A percentile compares a stretch with the other conserved stretches of the same genome.
Evolutionary conservation across 2,113 vertebrate genomes (phyloP).

Genomic region (Dicentrarchus labrax): DNA sequence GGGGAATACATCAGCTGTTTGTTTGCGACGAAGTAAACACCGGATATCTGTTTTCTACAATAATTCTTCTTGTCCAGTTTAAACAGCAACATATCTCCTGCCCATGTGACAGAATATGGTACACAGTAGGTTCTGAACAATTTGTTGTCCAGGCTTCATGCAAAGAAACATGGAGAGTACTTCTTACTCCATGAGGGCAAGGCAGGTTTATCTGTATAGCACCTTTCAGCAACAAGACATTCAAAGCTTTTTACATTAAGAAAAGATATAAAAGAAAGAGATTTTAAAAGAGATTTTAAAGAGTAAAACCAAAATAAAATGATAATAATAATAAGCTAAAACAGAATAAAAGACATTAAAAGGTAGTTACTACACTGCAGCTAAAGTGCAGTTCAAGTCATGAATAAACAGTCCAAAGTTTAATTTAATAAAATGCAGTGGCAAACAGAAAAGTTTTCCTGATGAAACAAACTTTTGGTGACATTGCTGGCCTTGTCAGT

Average conservation of each 20-base stretch:
- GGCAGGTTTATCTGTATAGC: background rate
- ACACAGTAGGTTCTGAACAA: background rate
- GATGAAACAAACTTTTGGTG: background rate
- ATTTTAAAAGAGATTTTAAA: background rate
- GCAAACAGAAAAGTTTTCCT: background rate
- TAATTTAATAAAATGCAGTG: background rate
- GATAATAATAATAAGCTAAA: background rate
- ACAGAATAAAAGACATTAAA: background rate
- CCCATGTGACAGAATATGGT: background rate
- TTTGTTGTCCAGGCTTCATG: background rate
- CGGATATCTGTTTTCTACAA: background rate
- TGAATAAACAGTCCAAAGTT: background rate
- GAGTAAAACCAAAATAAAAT: background rate
- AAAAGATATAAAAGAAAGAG: background rate
- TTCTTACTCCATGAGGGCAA: background rate
- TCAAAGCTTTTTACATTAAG: background rate
- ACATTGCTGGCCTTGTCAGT: background rate
- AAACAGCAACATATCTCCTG: background rate
- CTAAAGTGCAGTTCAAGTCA: background rate
- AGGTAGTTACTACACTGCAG: background rate
- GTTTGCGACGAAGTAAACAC: background rate
- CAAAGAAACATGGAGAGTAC: background rate
- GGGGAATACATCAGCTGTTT: background rate
- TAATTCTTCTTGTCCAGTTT: background rate
- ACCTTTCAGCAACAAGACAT: background rate